Evolutionary conservation across 2,797 vertebrate genomes (phyloP).

Genomic region (Cyprinella venusta): DNA sequence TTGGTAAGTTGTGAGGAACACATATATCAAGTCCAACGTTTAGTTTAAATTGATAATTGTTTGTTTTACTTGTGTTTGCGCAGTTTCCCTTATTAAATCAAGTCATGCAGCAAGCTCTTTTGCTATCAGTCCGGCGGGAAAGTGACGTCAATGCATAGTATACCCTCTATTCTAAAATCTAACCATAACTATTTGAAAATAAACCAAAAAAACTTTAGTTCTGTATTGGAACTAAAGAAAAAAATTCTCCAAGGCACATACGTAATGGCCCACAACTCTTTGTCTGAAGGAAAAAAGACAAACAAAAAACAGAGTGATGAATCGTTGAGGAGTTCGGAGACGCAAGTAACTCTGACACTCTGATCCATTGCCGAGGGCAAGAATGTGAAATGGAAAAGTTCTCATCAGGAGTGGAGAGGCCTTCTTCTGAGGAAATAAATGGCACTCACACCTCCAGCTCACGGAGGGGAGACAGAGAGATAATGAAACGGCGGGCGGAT

Average conservation of each 20-base stretch:
- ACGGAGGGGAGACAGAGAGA: conserved; percentile 14
- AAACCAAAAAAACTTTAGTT: background rate
- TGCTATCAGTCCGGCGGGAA: too few relatives aligned
- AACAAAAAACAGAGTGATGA: conserved; percentile 28
- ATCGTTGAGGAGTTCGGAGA: conserved; percentile 24
- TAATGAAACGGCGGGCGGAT: conserved; percentile 49
- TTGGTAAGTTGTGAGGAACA: too few relatives aligned
- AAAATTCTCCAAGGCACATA: background rate
- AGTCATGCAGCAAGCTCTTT: too few relatives aligned
- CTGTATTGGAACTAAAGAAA: background rate
- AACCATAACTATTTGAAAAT: background rate
- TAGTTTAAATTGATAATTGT: too few relatives aligned
- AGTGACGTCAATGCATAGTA: too few relatives aligned
- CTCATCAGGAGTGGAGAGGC: conserved; percentile 27
- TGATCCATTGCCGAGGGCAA: conserved; percentile 34
- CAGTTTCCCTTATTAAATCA: too few relatives aligned
- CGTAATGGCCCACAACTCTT: conserved; percentile 30
- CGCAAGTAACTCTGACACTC: conserved; percentile 38
- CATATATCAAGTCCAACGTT: too few relatives aligned
- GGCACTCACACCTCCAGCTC: conserved; percentile 27
- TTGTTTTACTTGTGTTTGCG: too few relatives aligned
- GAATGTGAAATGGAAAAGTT: conserved; percentile 45
- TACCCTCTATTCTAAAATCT: background rate
- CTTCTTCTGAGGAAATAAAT: conserved; percentile 41
- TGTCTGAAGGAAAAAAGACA: conserved; percentile 12